Evolutionary conservation across 1,140 invertebrate species (phyloP).

Genomic region (Camponotus vicinus): DNA sequence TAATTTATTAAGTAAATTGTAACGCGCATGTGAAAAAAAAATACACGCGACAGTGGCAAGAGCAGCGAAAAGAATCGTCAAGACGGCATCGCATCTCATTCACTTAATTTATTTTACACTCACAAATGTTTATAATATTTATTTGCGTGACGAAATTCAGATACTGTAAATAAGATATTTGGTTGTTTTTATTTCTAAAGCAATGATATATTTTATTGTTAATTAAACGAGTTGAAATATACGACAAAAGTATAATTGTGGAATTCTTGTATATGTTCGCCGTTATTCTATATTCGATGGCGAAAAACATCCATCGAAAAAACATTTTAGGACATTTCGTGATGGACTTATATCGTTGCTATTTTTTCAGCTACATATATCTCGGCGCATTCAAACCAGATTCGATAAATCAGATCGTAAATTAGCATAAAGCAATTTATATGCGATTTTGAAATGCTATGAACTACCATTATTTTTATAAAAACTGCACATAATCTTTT

Average conservation of each 20-base stretch:
- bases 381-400: not conserved
- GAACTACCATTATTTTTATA: not conserved
- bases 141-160: too few relatives aligned
- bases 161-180: too few relatives aligned
- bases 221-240: not conserved
- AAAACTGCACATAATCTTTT: not conserved
- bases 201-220: slow-evolving; percentile 4
- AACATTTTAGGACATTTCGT: not conserved
- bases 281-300: not conserved
- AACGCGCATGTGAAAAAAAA: slow-evolving; percentile 18
- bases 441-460: not conserved
- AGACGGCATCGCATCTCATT: not conserved
- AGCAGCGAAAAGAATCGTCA: slow-evolving; percentile 54
- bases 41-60: slow-evolving; percentile 30
- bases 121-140: too few relatives aligned
- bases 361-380: not conserved
- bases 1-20: slow-evolving; percentile 35
- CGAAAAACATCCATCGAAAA: not conserved
- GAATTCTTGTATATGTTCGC: not conserved
- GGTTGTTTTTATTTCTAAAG: slow-evolving; percentile 10
- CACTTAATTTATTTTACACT: slow-evolving; percentile 10
- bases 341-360: not conserved
- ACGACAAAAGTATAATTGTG: not conserved
- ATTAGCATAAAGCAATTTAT: not conserved
- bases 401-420: not conserved